A percentile compares a stretch with the other conserved stretches of the same genome.
phyloP scores from a whole-genome alignment of 2,113 vertebrate genomes.

The Malurus elegans region DNA sequence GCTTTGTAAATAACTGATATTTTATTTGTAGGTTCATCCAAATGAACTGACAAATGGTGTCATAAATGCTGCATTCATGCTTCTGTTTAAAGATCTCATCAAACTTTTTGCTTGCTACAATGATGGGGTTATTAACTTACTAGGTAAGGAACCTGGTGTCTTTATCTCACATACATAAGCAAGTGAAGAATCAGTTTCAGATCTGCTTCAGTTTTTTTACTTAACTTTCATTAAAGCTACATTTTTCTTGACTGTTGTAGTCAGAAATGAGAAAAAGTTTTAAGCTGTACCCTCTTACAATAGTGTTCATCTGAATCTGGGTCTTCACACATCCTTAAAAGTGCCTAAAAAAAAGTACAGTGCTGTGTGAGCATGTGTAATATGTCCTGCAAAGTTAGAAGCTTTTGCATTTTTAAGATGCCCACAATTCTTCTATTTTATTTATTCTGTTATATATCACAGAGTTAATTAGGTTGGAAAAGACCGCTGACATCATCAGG shows the following conservation, averaged over 20 bases:
- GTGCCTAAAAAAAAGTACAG: not conserved
- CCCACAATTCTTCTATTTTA: not conserved
- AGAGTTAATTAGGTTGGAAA: not conserved
- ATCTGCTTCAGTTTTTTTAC: not conserved
- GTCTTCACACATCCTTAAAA: not conserved
- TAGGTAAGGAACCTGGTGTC: conserved; percentile 76
- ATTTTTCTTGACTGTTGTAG: not conserved
- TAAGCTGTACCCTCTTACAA: not conserved
- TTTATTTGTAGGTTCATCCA: conserved; percentile 84
- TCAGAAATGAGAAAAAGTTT: not conserved
- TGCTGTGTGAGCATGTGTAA: not conserved
- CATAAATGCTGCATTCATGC: conserved; percentile 95
- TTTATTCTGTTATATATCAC: not conserved
- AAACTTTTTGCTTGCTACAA: conserved; percentile 99
- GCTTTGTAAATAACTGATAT: not conserved
- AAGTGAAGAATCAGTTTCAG: not conserved
- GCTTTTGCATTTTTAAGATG: not conserved
- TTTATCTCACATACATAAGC: not conserved
- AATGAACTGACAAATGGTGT: conserved; percentile 92
- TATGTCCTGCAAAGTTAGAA: not conserved
- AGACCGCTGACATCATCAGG: not conserved
- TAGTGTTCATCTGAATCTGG: not conserved
- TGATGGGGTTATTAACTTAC: conserved; percentile 96
- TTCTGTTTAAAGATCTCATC: conserved; percentile 98
- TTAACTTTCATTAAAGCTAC: not conserved